phyloP scores from a whole-genome alignment of 1,140 invertebrate species.

The Drosophila lowei region DNA sequence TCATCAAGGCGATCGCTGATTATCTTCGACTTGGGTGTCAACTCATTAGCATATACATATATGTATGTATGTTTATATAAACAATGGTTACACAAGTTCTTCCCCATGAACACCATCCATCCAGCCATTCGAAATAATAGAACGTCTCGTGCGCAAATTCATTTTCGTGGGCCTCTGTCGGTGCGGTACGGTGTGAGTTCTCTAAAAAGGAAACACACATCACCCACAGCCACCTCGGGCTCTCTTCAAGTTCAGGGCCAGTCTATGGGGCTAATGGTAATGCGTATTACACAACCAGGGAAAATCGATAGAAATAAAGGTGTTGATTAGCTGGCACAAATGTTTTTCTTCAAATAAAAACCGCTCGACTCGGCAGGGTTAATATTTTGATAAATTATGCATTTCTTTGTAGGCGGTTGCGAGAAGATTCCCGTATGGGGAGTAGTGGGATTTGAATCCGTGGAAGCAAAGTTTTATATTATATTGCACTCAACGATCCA shows the following conservation, averaged over 20 bases:
- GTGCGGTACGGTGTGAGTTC: slow-evolving; percentile 7
- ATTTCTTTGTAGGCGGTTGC: slow-evolving; percentile 16
- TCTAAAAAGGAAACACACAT: slow-evolving; percentile 8
- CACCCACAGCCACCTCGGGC: slow-evolving; percentile 4
- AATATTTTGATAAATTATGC: slow-evolving; percentile 41
- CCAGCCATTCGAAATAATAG: background rate
- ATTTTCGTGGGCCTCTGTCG: slow-evolving; percentile 41
- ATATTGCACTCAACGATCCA: slow-evolving; percentile 10
- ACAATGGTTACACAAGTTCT: slow-evolving; percentile 10
- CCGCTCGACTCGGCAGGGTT: background rate
- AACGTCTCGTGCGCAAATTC: slow-evolving; percentile 52
- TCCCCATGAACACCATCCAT: too few relatives aligned
- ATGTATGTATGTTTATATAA: background rate
- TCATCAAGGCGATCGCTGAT: slow-evolving; percentile 26
- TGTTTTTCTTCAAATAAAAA: slow-evolving; percentile 16
- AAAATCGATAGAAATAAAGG: slow-evolving; percentile 66
- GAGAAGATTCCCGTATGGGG: too few relatives aligned
- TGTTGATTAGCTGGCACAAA: slow-evolving; percentile 41
- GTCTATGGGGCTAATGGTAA: slow-evolving; percentile 19
- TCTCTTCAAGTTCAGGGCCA: slow-evolving; percentile 66
- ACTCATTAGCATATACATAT: background rate
- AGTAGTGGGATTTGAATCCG: too few relatives aligned
- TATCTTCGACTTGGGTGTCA: slow-evolving; percentile 11
- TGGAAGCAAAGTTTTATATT: background rate
- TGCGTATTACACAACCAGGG: slow-evolving; percentile 57